Conservation (phyloP, 2,797 vertebrate species). For the Micromesistius poutassou region DNA sequence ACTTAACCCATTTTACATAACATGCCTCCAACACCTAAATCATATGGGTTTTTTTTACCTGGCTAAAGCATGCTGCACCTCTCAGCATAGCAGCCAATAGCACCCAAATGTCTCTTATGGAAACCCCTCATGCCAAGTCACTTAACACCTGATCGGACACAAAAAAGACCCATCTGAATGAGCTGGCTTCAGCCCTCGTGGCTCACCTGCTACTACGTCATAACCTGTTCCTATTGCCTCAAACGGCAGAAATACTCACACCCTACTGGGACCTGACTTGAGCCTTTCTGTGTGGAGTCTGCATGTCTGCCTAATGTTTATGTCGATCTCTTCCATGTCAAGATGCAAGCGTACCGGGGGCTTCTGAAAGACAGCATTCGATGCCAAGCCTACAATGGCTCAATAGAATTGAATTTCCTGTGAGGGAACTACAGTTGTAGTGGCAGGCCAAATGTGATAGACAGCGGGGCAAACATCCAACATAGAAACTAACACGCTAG, state of each 20-base stretch:
- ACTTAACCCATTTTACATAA: neutral
- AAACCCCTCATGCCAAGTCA: neutral
- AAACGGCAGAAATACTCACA: neutral
- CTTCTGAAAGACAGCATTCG: neutral
- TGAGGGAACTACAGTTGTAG: neutral
- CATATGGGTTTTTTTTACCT: neutral
- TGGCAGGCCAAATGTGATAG: neutral
- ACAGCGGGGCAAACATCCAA: no score
- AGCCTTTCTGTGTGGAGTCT: neutral
- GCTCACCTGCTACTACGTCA: neutral
- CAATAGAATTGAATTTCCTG: neutral
- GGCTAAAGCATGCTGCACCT: neutral
- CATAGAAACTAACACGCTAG: neutral
- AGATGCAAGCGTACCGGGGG: neutral
- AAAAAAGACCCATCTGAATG: neutral
- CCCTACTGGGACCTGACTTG: neutral
- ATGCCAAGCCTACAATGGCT: neutral
- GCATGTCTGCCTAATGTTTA: neutral
- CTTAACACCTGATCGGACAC: neutral
- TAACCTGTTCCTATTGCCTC: neutral
- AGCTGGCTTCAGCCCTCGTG: neutral
- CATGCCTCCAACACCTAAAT: neutral
- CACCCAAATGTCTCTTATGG: neutral
- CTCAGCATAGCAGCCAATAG: neutral
- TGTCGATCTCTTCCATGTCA: neutral